Base-by-base conservation (phyloP, 2,797 vertebrate genomes). In the Nyctibius grandis region DNA sequence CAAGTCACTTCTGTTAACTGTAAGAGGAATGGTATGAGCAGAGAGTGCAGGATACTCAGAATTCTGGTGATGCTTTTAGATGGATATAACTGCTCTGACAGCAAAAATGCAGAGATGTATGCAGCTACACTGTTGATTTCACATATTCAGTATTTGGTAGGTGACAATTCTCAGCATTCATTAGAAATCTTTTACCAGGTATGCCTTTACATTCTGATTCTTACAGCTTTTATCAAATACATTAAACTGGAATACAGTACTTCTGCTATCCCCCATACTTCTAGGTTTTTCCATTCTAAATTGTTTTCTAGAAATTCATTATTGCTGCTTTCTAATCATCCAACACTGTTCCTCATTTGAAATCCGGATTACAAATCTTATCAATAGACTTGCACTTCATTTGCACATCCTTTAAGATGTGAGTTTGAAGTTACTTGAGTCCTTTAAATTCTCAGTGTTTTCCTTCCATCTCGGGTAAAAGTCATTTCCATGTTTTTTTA, bases 381-480 rank as follows among this genome's bases (percentile, higher is more conserved):
- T 40, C 64, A 36, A 40, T 54, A 34, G 33, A 19, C 26, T 59
- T 69, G 72, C 11, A 29, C 34, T 59, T 69, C 25, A 74, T 78
- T 77, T 86, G 38, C 60, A 40, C 48, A n/a, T 74, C 54, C 54
- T 94, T 47, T 34, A 51, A 73, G 31, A 31, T 53, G 65, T 0
- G 0, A 53, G 45, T 51, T 80, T 28, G 40, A 68, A 64, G 25
- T 33, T 48, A 15, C 28, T 48, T 0, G 0, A 81, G 22, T 61
- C 48, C 59, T 72, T 56, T 50, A 57, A 51, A 53, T 68, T 74
- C 38, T 45, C 20, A 23, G 21, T 26, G n/a, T 42, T 81, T 73
- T 85, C 31, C 38, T 59, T 68, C 72, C 40, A 69, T 29, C 22
- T 33, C n/a, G 33, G 26, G 72, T 59, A 34, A 57, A 53, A 88